phyloP scores from a whole-genome alignment of 1,140 invertebrate species.

The Nasonia giraulti region DNA sequence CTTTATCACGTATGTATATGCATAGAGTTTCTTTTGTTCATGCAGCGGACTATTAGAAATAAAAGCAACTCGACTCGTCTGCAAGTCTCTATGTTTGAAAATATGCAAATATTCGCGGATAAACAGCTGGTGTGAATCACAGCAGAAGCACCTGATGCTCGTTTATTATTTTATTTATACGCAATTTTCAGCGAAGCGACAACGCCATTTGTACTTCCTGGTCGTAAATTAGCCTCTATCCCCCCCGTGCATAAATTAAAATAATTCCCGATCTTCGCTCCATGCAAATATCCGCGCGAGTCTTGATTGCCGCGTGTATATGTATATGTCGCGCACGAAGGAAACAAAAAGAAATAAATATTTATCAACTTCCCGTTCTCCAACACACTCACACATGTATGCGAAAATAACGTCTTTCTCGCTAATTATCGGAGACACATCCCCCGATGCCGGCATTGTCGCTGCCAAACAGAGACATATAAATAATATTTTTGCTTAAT shows the following conservation, averaged over 20 bases:
- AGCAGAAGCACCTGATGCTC: neutral
- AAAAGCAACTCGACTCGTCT: neutral
- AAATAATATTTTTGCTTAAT: conserved; percentile 13
- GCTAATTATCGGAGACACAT: neutral
- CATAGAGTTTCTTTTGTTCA: neutral
- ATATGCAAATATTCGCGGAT: neutral
- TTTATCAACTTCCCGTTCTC: conserved; percentile 1
- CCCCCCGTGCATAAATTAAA: neutral
- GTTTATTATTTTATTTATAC: neutral
- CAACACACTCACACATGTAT: neutral
- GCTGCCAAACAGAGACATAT: neutral
- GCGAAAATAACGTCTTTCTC: neutral
- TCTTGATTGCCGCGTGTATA: no score
- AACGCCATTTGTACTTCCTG: neutral
- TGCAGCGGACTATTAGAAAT: neutral
- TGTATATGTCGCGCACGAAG: neutral
- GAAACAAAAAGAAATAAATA: conserved; percentile 13
- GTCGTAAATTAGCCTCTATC: neutral
- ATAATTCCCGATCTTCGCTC: neutral
- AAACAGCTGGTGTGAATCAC: neutral
- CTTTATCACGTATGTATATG: no score
- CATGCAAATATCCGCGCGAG: neutral
- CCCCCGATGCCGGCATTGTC: neutral
- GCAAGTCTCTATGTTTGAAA: no score
- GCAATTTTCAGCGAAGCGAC: neutral